Evolutionary conservation across 2,888 invertebrate species (phyloP), one percentile per base, ranked within the genome.

Genomic region (Agriopis aurantiaria): DNA sequence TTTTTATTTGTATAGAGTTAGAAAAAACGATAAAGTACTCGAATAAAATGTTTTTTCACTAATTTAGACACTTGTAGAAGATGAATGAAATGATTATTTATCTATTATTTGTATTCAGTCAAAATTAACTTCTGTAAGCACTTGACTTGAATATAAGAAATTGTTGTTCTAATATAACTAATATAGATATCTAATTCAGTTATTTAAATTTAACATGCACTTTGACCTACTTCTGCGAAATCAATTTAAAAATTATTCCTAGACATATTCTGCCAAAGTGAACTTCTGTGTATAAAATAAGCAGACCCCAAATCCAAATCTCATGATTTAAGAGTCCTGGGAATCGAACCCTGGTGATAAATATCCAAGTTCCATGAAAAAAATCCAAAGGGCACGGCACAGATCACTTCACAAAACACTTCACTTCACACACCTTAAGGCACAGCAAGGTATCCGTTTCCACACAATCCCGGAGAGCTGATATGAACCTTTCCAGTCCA

Each of bases 401-500:
- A 68, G 52, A 72, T 69, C 81, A 85, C 83, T 71, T 70, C 82
- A 82, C 85, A 78, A 10, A 57, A 79, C 89, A 89, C 90, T 84
- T 77, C 91, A 92, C 90, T 87, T 78, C 88, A 90, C 92, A 95
- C 95, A 97, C 97, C 96, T 97, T 97, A 75, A 97, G 89, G 85
- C 97, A 97, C 88, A 97, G 91, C 81, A 96, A 93, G 83, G 97
- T 95, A 80, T 96, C 96, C 74, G 95, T 95, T 74, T 96, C 96
- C 80, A 96, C 96, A 88, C 97, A 97, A 82, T 96, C 96, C 88
- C 96, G 95, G 72, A 97, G 80, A 8, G 89, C 84, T 7, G 91
- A 89, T 69, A 93, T 82, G 84, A 94, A 91, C 71, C 85, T 86
- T 71, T 92, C 92, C 80, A 92, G 74, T 5, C 91, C 90, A 77